A percentile compares a stretch with the other conserved stretches of the same genome.
These are phyloP conservation scores for Uloborus diversus DNA, from an alignment of 1,140 invertebrate genomes.

Conservation along the genomic window DNA sequence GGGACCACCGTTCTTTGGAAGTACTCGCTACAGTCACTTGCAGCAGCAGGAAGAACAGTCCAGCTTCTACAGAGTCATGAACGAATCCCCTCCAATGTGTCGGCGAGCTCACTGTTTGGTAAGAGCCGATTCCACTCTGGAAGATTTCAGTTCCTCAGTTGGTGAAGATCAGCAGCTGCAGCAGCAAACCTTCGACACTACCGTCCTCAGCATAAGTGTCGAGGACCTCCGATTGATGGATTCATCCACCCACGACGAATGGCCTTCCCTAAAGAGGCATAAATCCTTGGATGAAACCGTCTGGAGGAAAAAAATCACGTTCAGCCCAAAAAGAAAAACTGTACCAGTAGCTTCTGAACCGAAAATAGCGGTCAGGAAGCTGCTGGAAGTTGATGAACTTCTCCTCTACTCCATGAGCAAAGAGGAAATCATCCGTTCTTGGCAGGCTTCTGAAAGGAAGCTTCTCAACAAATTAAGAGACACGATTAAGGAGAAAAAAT, in stretches of 20 bases:
- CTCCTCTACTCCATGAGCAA: conserved; percentile 68
- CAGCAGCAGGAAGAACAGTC: conserved; percentile 1
- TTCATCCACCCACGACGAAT: neutral
- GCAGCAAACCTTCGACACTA: conserved; percentile 16
- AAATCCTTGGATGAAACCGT: conserved; percentile 34
- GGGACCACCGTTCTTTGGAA: conserved; percentile 3
- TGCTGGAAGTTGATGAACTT: conserved; percentile 51
- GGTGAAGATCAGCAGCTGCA: conserved; percentile 15
- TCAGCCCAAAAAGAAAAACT: conserved; percentile 14
- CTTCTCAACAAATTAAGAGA: conserved; percentile 73
- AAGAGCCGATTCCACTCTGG: neutral
- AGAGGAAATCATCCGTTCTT: conserved; percentile 75
- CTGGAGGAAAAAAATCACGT: neutral
- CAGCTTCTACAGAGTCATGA: neutral
- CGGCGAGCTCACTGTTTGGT: neutral
- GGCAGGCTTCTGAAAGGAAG: conserved; percentile 77
- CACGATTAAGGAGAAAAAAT: conserved; percentile 73
- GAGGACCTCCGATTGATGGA: conserved; percentile 32
- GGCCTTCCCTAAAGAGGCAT: neutral
- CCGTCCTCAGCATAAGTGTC: conserved; percentile 48
- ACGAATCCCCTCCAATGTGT: neutral
- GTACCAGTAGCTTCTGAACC: conserved; percentile 19
- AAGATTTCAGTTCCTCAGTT: neutral
- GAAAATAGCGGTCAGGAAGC: conserved; percentile 4
- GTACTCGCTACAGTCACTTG: conserved; percentile 10